These are phyloP conservation scores for Amphiprion clarkii DNA, from an alignment of 2,797 vertebrate genomes.

Conservation along the genomic window DNA sequence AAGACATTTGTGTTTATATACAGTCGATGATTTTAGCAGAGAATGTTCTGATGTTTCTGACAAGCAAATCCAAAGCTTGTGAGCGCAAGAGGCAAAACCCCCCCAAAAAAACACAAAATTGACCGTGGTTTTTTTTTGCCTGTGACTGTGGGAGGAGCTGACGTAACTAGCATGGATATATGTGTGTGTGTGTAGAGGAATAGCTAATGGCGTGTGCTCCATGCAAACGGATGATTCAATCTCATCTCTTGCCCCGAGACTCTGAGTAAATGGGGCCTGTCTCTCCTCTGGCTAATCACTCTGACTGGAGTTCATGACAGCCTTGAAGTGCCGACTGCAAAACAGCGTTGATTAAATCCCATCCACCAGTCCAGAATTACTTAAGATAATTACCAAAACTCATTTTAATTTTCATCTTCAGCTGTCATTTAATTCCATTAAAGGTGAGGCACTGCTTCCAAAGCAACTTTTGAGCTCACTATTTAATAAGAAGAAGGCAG, in stretches of 20 bases:
- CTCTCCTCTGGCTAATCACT: conserved; percentile 43
- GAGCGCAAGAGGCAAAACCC: not conserved
- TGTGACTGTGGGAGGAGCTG: not conserved
- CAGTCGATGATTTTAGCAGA: too few relatives aligned
- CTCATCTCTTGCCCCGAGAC: conserved; percentile 29
- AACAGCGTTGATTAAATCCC: conserved; percentile 46
- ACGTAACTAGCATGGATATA: not conserved
- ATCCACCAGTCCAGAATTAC: conserved; percentile 44
- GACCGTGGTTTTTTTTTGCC: not conserved
- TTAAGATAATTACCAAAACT: conserved; percentile 54
- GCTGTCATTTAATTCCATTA: conserved; percentile 35
- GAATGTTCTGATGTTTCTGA: too few relatives aligned
- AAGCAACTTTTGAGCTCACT: not conserved
- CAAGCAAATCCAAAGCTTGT: not conserved
- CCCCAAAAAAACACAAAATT: not conserved
- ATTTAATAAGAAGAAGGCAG: not conserved
- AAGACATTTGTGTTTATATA: too few relatives aligned
- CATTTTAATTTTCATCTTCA: conserved; percentile 38
- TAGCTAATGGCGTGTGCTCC: conserved; percentile 7
- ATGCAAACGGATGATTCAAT: conserved; percentile 37
- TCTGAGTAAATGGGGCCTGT: conserved; percentile 35
- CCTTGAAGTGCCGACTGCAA: conserved; percentile 31
- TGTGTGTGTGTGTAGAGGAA: not conserved
- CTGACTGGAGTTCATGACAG: conserved; percentile 45
- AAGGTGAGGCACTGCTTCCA: conserved; percentile 1